A percentile compares a stretch with the other conserved stretches of the same genome.
These are phyloP conservation scores for Drosophila busckii DNA, from an alignment of 1,140 invertebrate species.

Conservation along the genomic window DNA sequence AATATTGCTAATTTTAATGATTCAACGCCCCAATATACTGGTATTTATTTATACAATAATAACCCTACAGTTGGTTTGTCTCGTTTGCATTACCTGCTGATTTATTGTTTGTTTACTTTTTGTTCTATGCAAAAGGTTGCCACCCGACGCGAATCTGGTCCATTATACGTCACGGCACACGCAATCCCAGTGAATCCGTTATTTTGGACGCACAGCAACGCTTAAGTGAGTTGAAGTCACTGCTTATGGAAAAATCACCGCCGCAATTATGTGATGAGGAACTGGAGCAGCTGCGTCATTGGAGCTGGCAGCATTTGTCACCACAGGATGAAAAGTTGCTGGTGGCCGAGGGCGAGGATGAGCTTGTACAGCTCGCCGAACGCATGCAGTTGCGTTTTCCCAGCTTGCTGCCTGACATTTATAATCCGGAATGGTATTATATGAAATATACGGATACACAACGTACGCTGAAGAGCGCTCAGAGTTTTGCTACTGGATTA, in stretches of 20 bases:
- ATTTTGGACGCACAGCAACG: constrained; percentile 80
- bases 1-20: constrained; percentile 82
- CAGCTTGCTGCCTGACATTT: constrained; percentile 81
- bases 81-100: constrained; percentile 23
- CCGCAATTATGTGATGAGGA: constrained; percentile 66
- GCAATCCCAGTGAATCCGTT: constrained; percentile 82
- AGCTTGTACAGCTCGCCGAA: constrained; percentile 83
- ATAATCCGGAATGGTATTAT: constrained; percentile 82
- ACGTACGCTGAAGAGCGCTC: constrained; percentile 86
- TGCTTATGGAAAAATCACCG: constrained; percentile 78
- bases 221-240: constrained; percentile 79
- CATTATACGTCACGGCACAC: constrained; percentile 84
- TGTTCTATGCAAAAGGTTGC: constrained; percentile 80
- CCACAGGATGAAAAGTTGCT: constrained; percentile 81
- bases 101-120: constrained; percentile 1
- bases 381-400: constrained; percentile 85
- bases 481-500: constrained; percentile 85
- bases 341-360: constrained; percentile 83
- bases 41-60: constrained; percentile 68
- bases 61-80: constrained; percentile 30
- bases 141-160: constrained; percentile 83
- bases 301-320: constrained; percentile 79
- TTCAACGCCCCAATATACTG: constrained; percentile 79
- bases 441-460: constrained; percentile 88
- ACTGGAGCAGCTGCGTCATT: constrained; percentile 79